Conservation (phyloP, 2,113 vertebrate species). For the Pterocles orientalis region DNA sequence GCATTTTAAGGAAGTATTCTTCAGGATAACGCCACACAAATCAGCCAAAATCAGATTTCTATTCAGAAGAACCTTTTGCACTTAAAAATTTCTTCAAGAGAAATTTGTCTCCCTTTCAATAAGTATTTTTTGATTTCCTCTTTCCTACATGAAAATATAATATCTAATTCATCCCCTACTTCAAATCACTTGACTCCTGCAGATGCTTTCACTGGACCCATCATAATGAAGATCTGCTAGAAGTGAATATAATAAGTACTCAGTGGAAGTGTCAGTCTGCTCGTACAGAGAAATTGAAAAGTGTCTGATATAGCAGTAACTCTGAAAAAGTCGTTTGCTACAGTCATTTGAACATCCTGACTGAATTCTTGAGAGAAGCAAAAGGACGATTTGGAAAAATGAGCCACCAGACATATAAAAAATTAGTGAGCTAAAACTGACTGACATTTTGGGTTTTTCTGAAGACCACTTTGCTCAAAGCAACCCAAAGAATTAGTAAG, state of each 20-base stretch:
- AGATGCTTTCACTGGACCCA: neutral
- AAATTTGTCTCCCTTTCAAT: neutral
- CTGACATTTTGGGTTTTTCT: neutral
- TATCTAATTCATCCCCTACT: neutral
- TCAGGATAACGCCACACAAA: neutral
- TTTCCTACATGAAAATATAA: neutral
- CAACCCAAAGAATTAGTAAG: neutral
- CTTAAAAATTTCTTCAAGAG: neutral
- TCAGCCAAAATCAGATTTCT: neutral
- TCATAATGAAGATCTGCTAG: neutral
- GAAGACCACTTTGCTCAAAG: neutral
- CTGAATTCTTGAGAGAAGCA: neutral
- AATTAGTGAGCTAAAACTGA: neutral
- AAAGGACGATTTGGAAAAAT: neutral
- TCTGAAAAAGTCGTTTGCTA: neutral
- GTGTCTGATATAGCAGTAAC: neutral
- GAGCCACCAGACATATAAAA: neutral
- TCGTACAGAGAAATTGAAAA: neutral
- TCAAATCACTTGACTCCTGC: neutral
- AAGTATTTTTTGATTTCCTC: rapidly evolving
- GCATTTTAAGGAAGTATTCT: neutral
- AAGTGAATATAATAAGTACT: neutral
- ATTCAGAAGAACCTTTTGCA: neutral
- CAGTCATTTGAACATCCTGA: neutral
- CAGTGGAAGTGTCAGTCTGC: neutral